Base-by-base conservation (phyloP, 92 coral and sea anemone species). In the Meandrina meandrites region DNA sequence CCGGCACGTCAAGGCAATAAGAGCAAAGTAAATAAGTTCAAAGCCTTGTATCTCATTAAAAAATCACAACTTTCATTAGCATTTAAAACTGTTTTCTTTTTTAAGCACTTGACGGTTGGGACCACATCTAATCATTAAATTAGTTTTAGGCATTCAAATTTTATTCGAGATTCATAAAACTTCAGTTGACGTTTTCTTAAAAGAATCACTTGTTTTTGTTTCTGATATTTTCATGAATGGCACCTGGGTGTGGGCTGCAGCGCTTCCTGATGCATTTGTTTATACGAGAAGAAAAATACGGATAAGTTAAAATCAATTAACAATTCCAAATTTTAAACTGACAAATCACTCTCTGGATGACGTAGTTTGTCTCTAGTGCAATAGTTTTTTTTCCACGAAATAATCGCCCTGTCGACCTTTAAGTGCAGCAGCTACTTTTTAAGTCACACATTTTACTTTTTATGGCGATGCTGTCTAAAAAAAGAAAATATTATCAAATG, bases 1-100 rank as follows among this genome's bases (percentile, higher is more conserved):
- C 47, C 19, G 12, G 47, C 21, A 6, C 35, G 83, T 57, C 69
- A 57, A 62, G 83, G 73, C n/a, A 79, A 60, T 79, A 79, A 57
- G 83, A 79, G 48, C 31, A 79, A 36, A 57, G 69, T 58, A 79
- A 79, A 79, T 69, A 60, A 28, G 12, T 36, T 21, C 56, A 24
- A 60, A 58, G 51, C 13, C 45, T 24, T 19, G 58, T 68, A 35
- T 13, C 47, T 35, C 28, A 28, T 34, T 57, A 35, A 31, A 22
- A 48, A 36, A 22, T 34, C 4, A 35, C 31, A 56, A 31, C 30
- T 13, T 24, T 22, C 14, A 77, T 48, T 77, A 27, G 47, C 62
- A 77, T 77, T 50, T 47, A 14, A 77, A 28, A 27, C 31, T 42
- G 42, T 42, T 42, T 15, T 40, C 57, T 24, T 40, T 75, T 40